Percentiles rank a stretch among this genome's conserved stretches.
phyloP scores from a whole-genome alignment of 2,797 vertebrate species.

The Siniperca undulata region DNA sequence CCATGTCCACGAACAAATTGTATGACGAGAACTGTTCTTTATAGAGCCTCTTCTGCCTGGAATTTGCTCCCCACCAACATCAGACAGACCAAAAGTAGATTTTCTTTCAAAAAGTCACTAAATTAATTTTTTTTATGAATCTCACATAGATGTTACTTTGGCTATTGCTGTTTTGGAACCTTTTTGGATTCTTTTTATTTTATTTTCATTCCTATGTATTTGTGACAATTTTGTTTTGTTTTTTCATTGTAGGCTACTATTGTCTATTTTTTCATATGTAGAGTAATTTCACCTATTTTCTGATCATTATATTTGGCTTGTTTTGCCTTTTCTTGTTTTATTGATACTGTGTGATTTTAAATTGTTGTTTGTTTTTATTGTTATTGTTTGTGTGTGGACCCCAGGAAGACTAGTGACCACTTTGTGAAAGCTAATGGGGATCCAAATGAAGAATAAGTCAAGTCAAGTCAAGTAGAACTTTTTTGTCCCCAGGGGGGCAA shows the following conservation, averaged over 20 bases:
- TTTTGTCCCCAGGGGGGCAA: no score
- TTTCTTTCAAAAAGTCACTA: no score
- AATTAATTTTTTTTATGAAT: no score
- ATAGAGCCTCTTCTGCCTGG: no score
- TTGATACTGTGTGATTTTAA: no score
- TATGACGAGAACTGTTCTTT: no score
- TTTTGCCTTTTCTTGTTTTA: neutral
- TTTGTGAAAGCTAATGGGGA: neutral
- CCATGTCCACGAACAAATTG: no score
- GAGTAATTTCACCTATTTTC: neutral
- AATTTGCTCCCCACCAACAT: no score
- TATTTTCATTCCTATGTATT: neutral
- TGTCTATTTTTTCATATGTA: neutral
- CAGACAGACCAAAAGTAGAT: no score
- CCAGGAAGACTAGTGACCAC: neutral
- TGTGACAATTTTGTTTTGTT: neutral
- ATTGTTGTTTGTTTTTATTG: no score
- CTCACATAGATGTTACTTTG: no score
- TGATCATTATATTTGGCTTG: neutral
- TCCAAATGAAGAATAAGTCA: neutral
- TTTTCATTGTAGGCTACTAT: neutral
- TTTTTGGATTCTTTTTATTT: neutral
- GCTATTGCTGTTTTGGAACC: neutral
- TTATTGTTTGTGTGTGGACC: neutral
- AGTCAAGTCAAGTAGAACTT: no score